These are phyloP conservation scores for Tetragonisca angustula DNA, from an alignment of 2,888 invertebrate genomes.

Conservation along the genomic window DNA sequence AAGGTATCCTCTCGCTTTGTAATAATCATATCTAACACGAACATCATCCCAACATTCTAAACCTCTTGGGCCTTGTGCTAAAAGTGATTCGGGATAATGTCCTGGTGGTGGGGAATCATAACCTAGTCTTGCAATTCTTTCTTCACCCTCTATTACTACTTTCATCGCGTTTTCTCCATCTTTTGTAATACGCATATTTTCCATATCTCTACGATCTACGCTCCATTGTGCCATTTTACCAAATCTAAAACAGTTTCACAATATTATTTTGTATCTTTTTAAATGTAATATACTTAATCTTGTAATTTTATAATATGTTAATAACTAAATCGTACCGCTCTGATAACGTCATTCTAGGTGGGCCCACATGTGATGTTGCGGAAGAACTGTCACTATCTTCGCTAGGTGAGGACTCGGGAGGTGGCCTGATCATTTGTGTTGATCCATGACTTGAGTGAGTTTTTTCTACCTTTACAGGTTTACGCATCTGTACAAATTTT, in stretches of 20 bases:
- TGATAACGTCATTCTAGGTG: constrained; percentile 89
- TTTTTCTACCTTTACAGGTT: constrained; percentile 82
- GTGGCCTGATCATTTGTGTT: constrained; percentile 77
- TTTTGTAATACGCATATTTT: constrained; percentile 94
- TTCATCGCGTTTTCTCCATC: constrained; percentile 89
- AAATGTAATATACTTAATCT: background rate
- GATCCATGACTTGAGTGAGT: constrained; percentile 78
- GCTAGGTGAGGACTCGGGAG: constrained; percentile 86
- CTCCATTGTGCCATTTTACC: constrained; percentile 97
- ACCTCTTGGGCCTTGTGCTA: constrained; percentile 89
- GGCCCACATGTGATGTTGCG: constrained; percentile 86
- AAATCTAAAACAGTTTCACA: constrained; percentile 85
- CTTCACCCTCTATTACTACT: constrained; percentile 90
- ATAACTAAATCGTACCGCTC: constrained; percentile 85
- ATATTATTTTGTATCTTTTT: background rate
- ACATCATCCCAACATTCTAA: constrained; percentile 95
- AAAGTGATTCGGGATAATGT: constrained; percentile 91
- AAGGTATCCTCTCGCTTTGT: constrained; percentile 94
- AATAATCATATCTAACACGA: constrained; percentile 94
- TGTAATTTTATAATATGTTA: background rate
- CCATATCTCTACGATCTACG: constrained; percentile 93
- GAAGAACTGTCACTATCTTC: constrained; percentile 87
- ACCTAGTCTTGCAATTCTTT: constrained; percentile 85
- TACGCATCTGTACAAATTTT: constrained; percentile 77
- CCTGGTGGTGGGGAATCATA: constrained; percentile 88